A percentile compares a stretch with the other conserved stretches of the same genome.
phyloP scores from a whole-genome alignment of 2,888 invertebrate genomes.

The Zaprionus obscuricornis region DNA sequence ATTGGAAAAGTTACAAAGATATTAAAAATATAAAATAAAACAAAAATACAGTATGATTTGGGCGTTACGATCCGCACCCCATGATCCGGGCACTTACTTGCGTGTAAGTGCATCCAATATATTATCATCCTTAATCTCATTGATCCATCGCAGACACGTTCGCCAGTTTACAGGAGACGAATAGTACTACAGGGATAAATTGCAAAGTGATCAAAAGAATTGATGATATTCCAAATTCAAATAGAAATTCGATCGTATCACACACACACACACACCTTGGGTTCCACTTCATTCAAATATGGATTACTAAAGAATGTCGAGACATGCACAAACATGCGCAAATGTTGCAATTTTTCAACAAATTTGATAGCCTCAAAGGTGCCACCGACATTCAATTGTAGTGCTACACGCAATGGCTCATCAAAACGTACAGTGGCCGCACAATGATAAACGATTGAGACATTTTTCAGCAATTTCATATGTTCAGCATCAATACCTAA shows the following conservation, averaged over 20 bases:
- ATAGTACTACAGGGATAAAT: conserved; percentile 56
- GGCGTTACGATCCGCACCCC: no score
- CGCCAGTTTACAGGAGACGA: conserved; percentile 77
- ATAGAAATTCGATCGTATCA: no score
- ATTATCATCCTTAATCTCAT: conserved; percentile 50
- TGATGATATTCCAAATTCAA: no score
- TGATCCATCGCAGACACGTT: conserved; percentile 61
- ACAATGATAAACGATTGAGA: conserved; percentile 89
- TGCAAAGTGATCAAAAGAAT: background rate
- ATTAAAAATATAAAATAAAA: no score
- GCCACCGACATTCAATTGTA: conserved; percentile 87
- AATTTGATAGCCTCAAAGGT: conserved; percentile 87
- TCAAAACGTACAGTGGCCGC: conserved; percentile 93
- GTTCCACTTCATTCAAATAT: conserved; percentile 88
- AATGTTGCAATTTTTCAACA: conserved; percentile 84
- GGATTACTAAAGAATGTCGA: conserved; percentile 95
- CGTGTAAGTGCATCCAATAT: conserved; percentile 63
- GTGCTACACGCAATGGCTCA: conserved; percentile 88
- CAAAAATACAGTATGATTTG: no score
- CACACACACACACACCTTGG: conserved; percentile 86
- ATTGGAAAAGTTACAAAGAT: no score
- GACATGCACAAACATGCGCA: conserved; percentile 89
- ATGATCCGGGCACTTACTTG: conserved; percentile 75
- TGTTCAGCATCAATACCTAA: conserved; percentile 68
- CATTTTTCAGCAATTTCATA: conserved; percentile 82